Base-by-base conservation (phyloP, 1,140 invertebrate genomes). In the Helicoverpa armigera region DNA sequence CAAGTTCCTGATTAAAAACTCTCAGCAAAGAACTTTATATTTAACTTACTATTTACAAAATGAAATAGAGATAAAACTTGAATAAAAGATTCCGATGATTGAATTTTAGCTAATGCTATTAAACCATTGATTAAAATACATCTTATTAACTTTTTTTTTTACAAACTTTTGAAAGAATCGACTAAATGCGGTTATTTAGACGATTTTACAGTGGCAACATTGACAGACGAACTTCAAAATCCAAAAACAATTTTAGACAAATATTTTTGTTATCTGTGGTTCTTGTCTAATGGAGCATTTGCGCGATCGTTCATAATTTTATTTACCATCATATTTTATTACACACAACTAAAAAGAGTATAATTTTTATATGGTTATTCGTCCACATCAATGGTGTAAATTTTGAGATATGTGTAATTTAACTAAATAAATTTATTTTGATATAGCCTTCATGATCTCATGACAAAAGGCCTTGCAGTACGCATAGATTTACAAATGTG, bases 401-500 rank as follows among this genome's bases (percentile, higher is more conserved):
- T 89, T 92, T 90, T 88, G 87, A 89, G 85, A 88, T 84, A 91
- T 87, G 86, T 89, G 83, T 90, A 53, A 79, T 76, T 60, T 80
- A 76, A 61, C 60, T 50, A 72, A 73, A 9, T 63, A 87, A 87
- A 88, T 85, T 89, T 83, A 86, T 84, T 85, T 90, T 87, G 86
- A 86, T 86, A 85, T 81, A 82, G 76, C 77, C 82, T 79, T 84
- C 83, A 87, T 86, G 69, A 89, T 90, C 83, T 89, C 83, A 87
- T 86, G 85, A 86, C 80, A 87, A 85, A 86, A 86, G 85, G 77
- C 86, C 86, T 91, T 91, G 86, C 87, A 89, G 86, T 85, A 87
- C 84, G 86, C 83, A 88, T 89, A 90, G 83, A 90, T 91, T 88
- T 92, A 90, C 92, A 93, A 94, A 94, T 94, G 92, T 92, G 86